Evolutionary conservation across 1,140 invertebrate species (phyloP).

Genomic region (Babylonia areolata): DNA sequence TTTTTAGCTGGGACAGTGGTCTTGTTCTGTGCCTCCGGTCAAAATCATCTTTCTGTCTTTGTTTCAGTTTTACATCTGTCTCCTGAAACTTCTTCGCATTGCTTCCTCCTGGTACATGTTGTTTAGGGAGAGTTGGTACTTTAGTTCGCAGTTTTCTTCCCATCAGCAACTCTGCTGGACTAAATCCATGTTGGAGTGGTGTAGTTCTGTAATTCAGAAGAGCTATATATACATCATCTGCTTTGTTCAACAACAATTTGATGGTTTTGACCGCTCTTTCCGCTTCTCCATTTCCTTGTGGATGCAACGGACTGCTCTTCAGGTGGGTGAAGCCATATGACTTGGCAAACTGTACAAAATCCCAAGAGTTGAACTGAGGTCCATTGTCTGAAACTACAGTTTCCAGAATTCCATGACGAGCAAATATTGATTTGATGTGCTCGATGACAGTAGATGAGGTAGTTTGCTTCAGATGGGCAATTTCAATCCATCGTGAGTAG

Average conservation of each 20-base stretch:
- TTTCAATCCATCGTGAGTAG: neutral
- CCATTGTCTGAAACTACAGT: constrained; percentile 76
- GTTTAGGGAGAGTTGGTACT: constrained; percentile 59
- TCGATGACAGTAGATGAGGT: neutral
- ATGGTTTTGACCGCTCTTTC: too few relatives aligned
- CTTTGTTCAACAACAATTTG: too few relatives aligned
- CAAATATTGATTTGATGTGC: neutral
- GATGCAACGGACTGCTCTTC: constrained; percentile 45
- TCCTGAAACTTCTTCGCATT: constrained; percentile 32
- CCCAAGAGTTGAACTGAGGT: constrained; percentile 71
- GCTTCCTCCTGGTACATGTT: too few relatives aligned
- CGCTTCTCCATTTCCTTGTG: constrained; percentile 54
- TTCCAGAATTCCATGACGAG: constrained; percentile 70
- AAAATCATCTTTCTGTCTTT: neutral
- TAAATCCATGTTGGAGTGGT: too few relatives aligned
- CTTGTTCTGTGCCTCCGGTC: neutral
- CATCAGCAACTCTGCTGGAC: too few relatives aligned
- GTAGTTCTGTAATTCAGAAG: too few relatives aligned
- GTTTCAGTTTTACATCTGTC: neutral
- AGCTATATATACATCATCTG: too few relatives aligned
- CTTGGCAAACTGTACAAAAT: constrained; percentile 73
- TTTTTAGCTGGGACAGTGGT: neutral
- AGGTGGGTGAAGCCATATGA: constrained; percentile 71
- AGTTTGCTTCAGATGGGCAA: neutral
- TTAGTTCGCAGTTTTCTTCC: too few relatives aligned